Conservation (phyloP, 2,797 vertebrate genomes). For the Rallus crepitans region DNA sequence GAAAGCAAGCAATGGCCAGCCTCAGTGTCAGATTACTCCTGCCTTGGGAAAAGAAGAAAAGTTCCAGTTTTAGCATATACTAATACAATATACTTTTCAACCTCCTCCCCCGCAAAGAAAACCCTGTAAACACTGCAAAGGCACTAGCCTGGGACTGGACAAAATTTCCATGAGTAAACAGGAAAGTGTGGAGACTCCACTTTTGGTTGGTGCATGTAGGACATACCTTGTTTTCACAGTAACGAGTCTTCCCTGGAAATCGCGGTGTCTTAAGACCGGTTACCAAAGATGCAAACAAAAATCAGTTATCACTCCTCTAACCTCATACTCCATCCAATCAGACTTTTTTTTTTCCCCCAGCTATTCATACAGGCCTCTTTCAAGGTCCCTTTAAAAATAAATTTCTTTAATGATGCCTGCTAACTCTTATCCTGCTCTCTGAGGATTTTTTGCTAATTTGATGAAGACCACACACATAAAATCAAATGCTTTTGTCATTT, state of each 20-base stretch:
- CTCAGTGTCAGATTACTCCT: not conserved
- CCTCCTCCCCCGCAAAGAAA: not conserved
- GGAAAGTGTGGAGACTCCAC: not conserved
- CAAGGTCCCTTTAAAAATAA: conserved; percentile 30
- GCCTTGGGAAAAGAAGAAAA: not conserved
- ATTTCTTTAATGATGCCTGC: conserved; percentile 37
- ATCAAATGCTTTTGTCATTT: conserved; percentile 64
- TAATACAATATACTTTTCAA: not conserved
- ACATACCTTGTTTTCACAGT: not conserved
- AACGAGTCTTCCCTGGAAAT: not conserved
- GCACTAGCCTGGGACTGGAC: not conserved
- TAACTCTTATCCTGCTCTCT: not conserved
- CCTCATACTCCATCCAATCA: not conserved
- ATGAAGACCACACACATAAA: conserved; percentile 64
- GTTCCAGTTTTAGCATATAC: not conserved
- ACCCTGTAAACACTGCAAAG: not conserved
- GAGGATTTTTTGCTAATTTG: conserved; percentile 29
- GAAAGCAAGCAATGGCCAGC: not conserved
- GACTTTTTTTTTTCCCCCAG: not conserved
- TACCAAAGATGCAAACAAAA: not conserved
- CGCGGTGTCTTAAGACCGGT: not conserved
- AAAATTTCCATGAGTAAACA: fast-evolving
- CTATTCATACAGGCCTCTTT: not conserved
- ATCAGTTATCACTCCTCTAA: not conserved
- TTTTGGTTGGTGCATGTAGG: not conserved